Percentiles rank a stretch among this genome's conserved stretches.
phyloP scores from a whole-genome alignment of 2,888 invertebrate species.

The Nebria salina region DNA sequence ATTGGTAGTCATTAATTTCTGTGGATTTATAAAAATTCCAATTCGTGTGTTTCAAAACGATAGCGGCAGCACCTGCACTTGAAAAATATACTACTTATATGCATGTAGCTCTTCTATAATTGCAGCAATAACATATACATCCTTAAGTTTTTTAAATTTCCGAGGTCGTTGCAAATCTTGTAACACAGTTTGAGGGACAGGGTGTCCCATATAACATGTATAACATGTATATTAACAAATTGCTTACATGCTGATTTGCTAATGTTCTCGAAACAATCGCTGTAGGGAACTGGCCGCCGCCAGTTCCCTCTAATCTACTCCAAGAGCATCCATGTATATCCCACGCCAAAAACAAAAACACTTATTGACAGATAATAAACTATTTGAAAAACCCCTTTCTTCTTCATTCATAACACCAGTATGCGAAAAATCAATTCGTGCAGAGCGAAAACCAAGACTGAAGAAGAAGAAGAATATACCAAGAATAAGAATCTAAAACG shows the following conservation, averaged over 20 bases:
- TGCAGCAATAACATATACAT: background rate
- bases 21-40: slow-evolving; percentile 34
- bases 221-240: slow-evolving; percentile 45
- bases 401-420: slow-evolving; percentile 28
- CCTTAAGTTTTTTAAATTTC: too few species aligned
- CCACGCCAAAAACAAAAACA: slow-evolving; percentile 31
- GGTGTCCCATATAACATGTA: slow-evolving; percentile 29
- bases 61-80: slow-evolving; percentile 13
- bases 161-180: too few species aligned
- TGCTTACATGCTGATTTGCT: slow-evolving; percentile 42
- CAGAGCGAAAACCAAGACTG: too few species aligned
- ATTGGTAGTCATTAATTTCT: slow-evolving; percentile 36
- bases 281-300: slow-evolving; percentile 29
- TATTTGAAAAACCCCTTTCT: slow-evolving; percentile 29
- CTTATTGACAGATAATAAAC: slow-evolving; percentile 43
- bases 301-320: background rate
- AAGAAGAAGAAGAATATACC: too few species aligned
- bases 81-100: background rate
- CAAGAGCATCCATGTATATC: background rate
- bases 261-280: slow-evolving; percentile 38
- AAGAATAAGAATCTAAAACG: too few species aligned
- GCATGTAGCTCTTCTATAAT: background rate
- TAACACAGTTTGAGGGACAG: slow-evolving; percentile 8
- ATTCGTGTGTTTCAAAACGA: background rate
- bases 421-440: background rate